Evolutionary conservation across 2,888 invertebrate species (phyloP).

Genomic region (Nomada lathburiana): DNA sequence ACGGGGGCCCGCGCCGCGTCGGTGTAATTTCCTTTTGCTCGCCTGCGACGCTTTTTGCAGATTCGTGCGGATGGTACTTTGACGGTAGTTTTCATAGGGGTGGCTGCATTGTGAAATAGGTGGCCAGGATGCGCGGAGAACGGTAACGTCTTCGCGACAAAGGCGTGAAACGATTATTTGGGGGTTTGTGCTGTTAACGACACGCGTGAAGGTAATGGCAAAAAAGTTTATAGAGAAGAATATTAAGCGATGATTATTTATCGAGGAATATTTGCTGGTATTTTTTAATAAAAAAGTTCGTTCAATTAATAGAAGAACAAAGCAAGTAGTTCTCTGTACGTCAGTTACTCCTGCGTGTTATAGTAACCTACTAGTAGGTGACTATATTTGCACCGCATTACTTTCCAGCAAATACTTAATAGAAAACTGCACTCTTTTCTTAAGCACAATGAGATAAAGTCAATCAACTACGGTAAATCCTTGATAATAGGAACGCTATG

Average conservation of each 20-base stretch:
- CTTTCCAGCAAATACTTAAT: background rate
- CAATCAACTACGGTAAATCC: too few species aligned
- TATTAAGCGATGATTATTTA: too few species aligned
- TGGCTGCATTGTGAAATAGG: background rate
- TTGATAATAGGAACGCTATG: too few species aligned
- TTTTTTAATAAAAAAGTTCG: too few species aligned
- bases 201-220: background rate
- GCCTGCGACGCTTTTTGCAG: background rate
- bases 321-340: too few species aligned
- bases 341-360: too few species aligned
- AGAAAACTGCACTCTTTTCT: background rate
- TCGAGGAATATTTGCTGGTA: too few species aligned
- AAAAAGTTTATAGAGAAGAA: too few species aligned
- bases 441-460: background rate
- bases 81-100: too few species aligned
- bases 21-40: background rate
- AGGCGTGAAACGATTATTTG: background rate
- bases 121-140: background rate
- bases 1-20: background rate
- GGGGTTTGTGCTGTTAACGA: background rate
- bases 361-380: background rate
- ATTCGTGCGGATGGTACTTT: background rate
- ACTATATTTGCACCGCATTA: background rate
- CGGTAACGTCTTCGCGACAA: background rate
- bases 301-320: too few species aligned